A percentile compares a stretch with the other conserved stretches of the same genome.
phyloP scores from a whole-genome alignment of 2,888 invertebrate genomes.

The Globia sparganii region DNA sequence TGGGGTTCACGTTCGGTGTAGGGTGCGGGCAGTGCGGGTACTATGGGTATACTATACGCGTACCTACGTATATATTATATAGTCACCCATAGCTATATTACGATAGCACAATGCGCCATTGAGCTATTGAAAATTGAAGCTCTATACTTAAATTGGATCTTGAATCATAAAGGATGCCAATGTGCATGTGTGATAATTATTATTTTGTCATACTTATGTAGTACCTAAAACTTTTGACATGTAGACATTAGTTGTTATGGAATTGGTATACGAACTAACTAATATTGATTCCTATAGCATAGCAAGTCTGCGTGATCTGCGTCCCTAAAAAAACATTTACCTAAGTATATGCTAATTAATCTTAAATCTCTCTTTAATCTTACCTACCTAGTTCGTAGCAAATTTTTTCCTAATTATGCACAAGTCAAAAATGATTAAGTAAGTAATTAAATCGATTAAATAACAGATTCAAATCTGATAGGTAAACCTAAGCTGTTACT shows the following conservation, averaged over 20 bases:
- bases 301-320: no score
- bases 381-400: background rate
- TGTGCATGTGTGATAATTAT: background rate
- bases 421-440: background rate
- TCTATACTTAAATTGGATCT: background rate
- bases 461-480: conserved; percentile 32
- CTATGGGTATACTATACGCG: conserved; percentile 59
- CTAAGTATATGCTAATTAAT: no score
- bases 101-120: conserved; percentile 57
- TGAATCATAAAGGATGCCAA: background rate
- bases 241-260: background rate
- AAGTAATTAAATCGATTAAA: background rate
- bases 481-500: background rate
- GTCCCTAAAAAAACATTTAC: background rate
- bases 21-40: conserved; percentile 86
- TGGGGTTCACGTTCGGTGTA: conserved; percentile 84
- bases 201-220: background rate
- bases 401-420: no score
- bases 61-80: conserved; percentile 61
- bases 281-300: background rate
- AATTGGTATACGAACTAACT: background rate
- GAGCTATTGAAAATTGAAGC: conserved; percentile 25
- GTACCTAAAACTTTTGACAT: background rate
- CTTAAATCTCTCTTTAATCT: no score
- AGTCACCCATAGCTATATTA: conserved; percentile 50